Percentiles rank a stretch among this genome's conserved stretches.
These are phyloP conservation scores for Apamea epomidion DNA, from an alignment of 2,888 invertebrate species.

Conservation along the genomic window DNA sequence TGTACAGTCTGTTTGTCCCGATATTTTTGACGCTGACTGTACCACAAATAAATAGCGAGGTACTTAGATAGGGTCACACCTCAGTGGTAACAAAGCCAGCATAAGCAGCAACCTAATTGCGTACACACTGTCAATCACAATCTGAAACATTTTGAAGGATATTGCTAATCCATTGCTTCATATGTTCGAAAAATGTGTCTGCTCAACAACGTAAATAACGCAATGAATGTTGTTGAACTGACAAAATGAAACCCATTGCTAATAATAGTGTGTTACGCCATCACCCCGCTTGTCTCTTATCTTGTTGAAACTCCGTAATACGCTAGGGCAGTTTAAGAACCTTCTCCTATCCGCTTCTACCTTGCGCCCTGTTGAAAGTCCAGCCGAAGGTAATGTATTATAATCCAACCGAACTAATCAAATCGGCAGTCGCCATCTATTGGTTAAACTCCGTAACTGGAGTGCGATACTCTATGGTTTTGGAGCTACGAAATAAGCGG, in stretches of 20 bases:
- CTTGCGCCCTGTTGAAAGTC: constrained; percentile 25
- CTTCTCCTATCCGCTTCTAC: background rate
- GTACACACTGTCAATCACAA: too few species aligned
- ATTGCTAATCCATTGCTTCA: too few species aligned
- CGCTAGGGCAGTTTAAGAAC: background rate
- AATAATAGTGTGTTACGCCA: too few species aligned
- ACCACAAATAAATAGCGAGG: too few species aligned
- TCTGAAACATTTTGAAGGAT: too few species aligned
- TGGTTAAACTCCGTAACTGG: constrained; percentile 33
- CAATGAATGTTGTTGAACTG: too few species aligned
- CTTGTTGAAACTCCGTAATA: background rate
- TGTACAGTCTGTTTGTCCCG: too few species aligned
- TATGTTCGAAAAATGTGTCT: too few species aligned
- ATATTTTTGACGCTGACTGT: too few species aligned
- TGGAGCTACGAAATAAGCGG: constrained; percentile 26
- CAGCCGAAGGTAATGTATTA: constrained; percentile 17
- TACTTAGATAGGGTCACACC: background rate
- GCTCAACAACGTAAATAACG: too few species aligned
- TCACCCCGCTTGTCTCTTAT: too few species aligned
- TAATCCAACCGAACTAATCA: constrained; percentile 66
- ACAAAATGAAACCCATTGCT: too few species aligned
- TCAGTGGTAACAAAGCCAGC: background rate
- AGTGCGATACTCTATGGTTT: constrained; percentile 28
- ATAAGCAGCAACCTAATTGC: background rate
- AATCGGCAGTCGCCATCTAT: constrained; percentile 44